phyloP scores from a whole-genome alignment of 1,140 invertebrate species.

The Sinonovacula constricta region DNA sequence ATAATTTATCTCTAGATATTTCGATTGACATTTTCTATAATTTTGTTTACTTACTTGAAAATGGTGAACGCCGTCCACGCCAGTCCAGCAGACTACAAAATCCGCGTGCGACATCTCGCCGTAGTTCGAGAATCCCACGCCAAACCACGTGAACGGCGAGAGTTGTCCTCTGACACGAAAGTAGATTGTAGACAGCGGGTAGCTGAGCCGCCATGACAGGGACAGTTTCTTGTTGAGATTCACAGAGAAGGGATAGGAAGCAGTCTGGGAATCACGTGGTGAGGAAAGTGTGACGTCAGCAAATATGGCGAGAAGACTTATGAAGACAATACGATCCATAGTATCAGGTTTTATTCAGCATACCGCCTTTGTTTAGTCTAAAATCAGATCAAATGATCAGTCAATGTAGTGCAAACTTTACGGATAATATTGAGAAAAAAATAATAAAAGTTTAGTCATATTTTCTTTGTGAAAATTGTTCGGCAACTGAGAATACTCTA shows the following conservation, averaged over 20 bases:
- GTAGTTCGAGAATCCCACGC: slow-evolving; percentile 92
- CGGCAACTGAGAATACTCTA: too few relatives aligned
- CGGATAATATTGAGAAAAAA: too few relatives aligned
- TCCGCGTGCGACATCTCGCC: slow-evolving; percentile 89
- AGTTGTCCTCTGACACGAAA: slow-evolving; percentile 55
- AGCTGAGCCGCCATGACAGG: slow-evolving; percentile 61
- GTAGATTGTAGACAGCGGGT: slow-evolving; percentile 30
- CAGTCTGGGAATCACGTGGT: too few relatives aligned
- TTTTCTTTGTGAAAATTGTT: too few relatives aligned
- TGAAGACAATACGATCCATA: too few relatives aligned
- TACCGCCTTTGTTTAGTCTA: too few relatives aligned
- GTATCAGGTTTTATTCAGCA: too few relatives aligned
- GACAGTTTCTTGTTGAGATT: slow-evolving; percentile 44
- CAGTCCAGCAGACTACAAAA: slow-evolving; percentile 90
- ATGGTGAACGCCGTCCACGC: slow-evolving; percentile 83
- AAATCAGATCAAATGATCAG: too few relatives aligned
- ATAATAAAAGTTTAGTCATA: too few relatives aligned
- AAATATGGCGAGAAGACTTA: too few relatives aligned
- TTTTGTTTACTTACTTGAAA: slow-evolving; percentile 85
- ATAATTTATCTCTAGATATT: neutral
- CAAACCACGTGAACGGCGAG: slow-evolving; percentile 58
- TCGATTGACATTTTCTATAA: neutral
- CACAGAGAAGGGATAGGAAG: slow-evolving; percentile 42
- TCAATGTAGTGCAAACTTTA: too few relatives aligned
- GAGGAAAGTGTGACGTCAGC: too few relatives aligned